Conservation (phyloP, 2,888 invertebrate species). For the Dorcus hopei region DNA sequence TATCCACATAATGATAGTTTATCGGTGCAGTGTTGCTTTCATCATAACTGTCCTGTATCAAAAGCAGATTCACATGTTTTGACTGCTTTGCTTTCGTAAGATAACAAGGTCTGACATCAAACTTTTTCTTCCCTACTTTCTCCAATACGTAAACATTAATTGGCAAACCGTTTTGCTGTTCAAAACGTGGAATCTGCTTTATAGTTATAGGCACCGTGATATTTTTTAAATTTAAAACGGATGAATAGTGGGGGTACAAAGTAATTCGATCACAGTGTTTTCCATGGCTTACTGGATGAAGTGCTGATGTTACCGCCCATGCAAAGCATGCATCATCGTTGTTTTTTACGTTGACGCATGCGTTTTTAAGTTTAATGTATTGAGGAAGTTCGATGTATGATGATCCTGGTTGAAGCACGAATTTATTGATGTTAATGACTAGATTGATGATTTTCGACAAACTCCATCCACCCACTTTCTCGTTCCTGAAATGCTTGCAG, state of each 20-base stretch:
- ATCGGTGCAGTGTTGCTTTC: background rate
- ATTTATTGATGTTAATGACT: constrained; percentile 31
- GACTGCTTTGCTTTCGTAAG: constrained; percentile 8
- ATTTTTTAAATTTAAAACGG: constrained; percentile 26
- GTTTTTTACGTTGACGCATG: constrained; percentile 17
- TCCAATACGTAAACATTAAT: constrained; percentile 17
- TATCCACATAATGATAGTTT: constrained; percentile 12
- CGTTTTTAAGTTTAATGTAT: constrained; percentile 6
- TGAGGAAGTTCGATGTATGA: constrained; percentile 25
- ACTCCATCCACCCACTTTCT: constrained; percentile 28
- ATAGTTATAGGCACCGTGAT: constrained; percentile 28
- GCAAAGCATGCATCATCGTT: constrained; percentile 15
- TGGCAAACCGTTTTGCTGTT: constrained; percentile 10
- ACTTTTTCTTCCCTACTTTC: background rate
- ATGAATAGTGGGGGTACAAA: constrained; percentile 27
- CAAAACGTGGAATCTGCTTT: constrained; percentile 19
- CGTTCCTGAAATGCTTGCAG: constrained; percentile 30
- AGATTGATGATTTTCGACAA: constrained; percentile 22
- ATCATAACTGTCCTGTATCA: constrained; percentile 2
- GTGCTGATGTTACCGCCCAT: constrained; percentile 13
- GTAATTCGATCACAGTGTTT: constrained; percentile 17
- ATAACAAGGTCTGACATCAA: constrained; percentile 6
- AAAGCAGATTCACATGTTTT: constrained; percentile 5
- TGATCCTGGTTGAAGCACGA: constrained; percentile 24
- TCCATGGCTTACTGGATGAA: background rate